Conservation (phyloP, 2,888 invertebrate species). For the Eupithecia pulchellata region DNA sequence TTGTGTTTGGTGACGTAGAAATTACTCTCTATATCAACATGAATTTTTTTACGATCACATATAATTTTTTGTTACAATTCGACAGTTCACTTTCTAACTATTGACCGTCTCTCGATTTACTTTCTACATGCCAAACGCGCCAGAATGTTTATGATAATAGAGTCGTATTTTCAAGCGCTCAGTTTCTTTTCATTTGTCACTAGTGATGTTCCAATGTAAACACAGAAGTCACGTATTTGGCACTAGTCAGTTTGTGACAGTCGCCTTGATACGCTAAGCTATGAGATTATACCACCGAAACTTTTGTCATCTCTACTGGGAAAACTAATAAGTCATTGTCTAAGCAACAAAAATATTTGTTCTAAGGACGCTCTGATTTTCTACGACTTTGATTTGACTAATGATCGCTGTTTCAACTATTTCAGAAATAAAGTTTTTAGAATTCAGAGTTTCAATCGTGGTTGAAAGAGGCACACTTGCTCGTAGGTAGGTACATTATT, state of each 20-base stretch:
- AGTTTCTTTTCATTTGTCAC: conserved; percentile 47
- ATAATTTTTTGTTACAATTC: neutral
- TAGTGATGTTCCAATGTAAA: conserved; percentile 69
- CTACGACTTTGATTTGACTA: conserved; percentile 27
- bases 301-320: conserved; percentile 63
- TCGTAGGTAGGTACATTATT: neutral
- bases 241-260: conserved; percentile 73
- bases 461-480: neutral
- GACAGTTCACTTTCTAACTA: neutral
- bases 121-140: neutral
- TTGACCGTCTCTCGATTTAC: neutral
- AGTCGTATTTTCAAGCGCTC: neutral
- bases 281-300: conserved; percentile 63
- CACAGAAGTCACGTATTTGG: conserved; percentile 67
- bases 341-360: conserved; percentile 53
- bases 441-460: neutral
- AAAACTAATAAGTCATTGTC: conserved; percentile 67
- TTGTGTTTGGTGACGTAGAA: conserved; percentile 5
- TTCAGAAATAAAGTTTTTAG: conserved; percentile 26
- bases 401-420: conserved; percentile 32
- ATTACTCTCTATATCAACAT: neutral
- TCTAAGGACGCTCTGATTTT: conserved; percentile 44
- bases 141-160: neutral
- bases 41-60: neutral
- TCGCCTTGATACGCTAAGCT: conserved; percentile 74